Evolutionary conservation across 2,888 invertebrate species (phyloP), one percentile per base, ranked within the genome.

Genomic region (Unio delphinus): DNA sequence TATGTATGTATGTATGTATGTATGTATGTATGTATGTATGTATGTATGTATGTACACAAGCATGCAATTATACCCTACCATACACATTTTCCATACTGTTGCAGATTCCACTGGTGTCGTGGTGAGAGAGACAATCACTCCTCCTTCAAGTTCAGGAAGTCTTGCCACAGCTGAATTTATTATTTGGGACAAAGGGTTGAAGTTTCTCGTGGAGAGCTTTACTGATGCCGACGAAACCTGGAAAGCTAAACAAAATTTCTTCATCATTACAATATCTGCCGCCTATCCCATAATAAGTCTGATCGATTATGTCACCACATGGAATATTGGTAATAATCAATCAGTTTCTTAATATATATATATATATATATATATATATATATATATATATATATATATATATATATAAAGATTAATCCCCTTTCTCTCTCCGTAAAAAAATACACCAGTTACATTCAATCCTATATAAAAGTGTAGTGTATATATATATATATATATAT

Each of bases 221-320:
- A 64, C 76, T 15, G 64, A 75, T 45, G 61, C 64, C 17, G 61
- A 59, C 15, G 26, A 65, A 61, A 18, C n/a, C n/a, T 70, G 72
- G 65, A 57, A 30, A 7, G 59, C 65, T 11, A 54, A 61, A 15
- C 63, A 78, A 0, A 68, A 76, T 65, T 72, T 78, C 28, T 59
- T 66, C n/a, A 70, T 75, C 1, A 55, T 70, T 17, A 69, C 73
- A 15, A 68, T 60, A 54, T 73, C 70, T 15, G 71, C 68, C n/a
- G 75, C 72, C 28, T 74, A 75, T 64, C 78, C 75, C 11, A 75
- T 78, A 26, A 59, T 83, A 11, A 58, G 64, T 26, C 63, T 83
- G 3, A 63, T 75, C 7, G 80, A 80, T 58, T 79, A 83, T 62
- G 77, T 76, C 5, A 72, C 68, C 30, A 71, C 80, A 6, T 83